Percentiles rank a stretch among this genome's conserved stretches.
These are phyloP conservation scores for Proteles cristata DNA, from an alignment of 2,113 vertebrate species.

Conservation along the genomic window DNA sequence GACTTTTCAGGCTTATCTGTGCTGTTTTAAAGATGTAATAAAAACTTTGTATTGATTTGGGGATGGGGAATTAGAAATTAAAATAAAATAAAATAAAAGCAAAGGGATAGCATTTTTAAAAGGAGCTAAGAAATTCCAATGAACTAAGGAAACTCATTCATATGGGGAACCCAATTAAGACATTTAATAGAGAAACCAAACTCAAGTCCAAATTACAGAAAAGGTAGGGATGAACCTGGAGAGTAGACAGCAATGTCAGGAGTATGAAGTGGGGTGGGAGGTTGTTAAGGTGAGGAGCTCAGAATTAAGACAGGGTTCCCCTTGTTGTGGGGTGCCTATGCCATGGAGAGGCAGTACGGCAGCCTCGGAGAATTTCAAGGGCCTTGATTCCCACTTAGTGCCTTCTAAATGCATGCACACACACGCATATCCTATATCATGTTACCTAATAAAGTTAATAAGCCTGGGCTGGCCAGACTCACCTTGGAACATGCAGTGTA, in stretches of 20 bases:
- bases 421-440: neutral
- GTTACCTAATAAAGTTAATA: neutral
- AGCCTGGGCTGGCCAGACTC: neutral
- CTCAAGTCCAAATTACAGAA: neutral
- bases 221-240: neutral
- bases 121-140: neutral
- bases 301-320: neutral
- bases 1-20: neutral
- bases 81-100: neutral
- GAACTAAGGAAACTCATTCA: neutral
- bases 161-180: neutral
- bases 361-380: neutral
- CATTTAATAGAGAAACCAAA: neutral
- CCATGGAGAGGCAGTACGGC: neutral
- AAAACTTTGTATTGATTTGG: neutral
- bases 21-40: neutral
- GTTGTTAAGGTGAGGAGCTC: neutral
- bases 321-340: accelerated
- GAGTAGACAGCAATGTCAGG: neutral
- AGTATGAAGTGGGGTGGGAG: accelerated
- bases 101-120: neutral
- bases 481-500: neutral
- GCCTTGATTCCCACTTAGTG: neutral
- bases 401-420: neutral
- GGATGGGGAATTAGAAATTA: neutral